These are phyloP conservation scores for Aphelocoma californica DNA, from an alignment of 2,797 vertebrate genomes.

Conservation along the genomic window DNA sequence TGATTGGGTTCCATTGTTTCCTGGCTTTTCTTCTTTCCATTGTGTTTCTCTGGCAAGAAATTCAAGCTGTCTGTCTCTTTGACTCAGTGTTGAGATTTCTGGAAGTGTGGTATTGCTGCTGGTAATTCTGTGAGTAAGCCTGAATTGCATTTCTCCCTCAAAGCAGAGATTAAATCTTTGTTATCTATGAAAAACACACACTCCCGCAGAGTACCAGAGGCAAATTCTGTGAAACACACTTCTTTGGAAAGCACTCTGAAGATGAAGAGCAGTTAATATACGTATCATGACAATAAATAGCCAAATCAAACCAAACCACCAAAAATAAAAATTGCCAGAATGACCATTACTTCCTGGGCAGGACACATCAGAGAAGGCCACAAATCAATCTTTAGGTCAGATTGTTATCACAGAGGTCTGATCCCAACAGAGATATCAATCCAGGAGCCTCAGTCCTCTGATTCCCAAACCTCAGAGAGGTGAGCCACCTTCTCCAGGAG, in stretches of 20 bases:
- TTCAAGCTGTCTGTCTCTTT: neutral
- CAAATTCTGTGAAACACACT: neutral
- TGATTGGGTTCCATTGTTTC: neutral
- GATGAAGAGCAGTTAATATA: neutral
- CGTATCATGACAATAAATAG: neutral
- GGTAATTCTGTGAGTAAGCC: neutral
- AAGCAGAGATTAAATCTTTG: neutral
- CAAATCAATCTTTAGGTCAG: neutral
- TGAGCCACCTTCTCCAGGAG: neutral
- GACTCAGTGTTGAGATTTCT: neutral
- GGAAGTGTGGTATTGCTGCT: neutral
- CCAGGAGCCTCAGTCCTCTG: neutral
- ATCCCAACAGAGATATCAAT: neutral
- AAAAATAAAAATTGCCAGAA: neutral
- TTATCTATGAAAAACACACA: neutral
- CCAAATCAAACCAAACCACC: neutral
- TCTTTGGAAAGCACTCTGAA: neutral
- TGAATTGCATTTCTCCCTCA: neutral
- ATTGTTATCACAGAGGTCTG: neutral
- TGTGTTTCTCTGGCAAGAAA: neutral
- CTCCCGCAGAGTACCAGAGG: neutral
- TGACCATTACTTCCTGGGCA: neutral
- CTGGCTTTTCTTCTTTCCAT: neutral
- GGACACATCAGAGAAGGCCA: neutral
- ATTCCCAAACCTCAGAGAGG: neutral